Percentiles rank a stretch among this genome's conserved stretches.
Conservation (phyloP, 2,113 vertebrate species). For the Dromiciops gliroides region DNA sequence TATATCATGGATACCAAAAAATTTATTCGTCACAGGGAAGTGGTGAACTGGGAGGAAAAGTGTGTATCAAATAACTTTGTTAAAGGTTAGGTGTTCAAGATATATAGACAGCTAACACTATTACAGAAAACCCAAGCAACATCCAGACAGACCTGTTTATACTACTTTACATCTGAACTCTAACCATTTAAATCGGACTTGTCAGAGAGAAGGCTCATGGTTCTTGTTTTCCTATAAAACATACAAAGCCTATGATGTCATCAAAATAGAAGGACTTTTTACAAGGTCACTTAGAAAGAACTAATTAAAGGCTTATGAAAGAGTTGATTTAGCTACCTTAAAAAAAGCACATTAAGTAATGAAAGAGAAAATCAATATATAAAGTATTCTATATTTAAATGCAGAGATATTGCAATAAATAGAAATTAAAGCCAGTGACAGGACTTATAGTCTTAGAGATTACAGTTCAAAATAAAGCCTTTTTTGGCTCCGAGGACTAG, state of each 20-base stretch:
- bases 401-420: conserved; percentile 32
- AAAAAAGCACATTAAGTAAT: neutral
- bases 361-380: conserved; percentile 23
- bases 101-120: neutral
- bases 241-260: neutral
- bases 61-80: neutral
- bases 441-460: conserved; percentile 1
- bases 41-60: neutral
- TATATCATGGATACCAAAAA: neutral
- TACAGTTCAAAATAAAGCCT: conserved; percentile 9
- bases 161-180: neutral
- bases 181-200: neutral
- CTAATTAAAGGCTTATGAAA: neutral
- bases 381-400: conserved; percentile 34
- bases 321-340: neutral
- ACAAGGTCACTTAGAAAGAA: neutral
- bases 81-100: neutral
- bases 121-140: neutral
- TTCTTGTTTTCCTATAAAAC: neutral
- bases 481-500: conserved; percentile 18
- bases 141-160: neutral
- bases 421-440: conserved; percentile 40
- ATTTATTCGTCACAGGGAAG: neutral
- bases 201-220: neutral
- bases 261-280: neutral